A percentile compares a stretch with the other conserved stretches of the same genome.
These are phyloP conservation scores for Drosophila fulvimacula DNA, from an alignment of 2,888 invertebrate species.

Conservation along the genomic window DNA sequence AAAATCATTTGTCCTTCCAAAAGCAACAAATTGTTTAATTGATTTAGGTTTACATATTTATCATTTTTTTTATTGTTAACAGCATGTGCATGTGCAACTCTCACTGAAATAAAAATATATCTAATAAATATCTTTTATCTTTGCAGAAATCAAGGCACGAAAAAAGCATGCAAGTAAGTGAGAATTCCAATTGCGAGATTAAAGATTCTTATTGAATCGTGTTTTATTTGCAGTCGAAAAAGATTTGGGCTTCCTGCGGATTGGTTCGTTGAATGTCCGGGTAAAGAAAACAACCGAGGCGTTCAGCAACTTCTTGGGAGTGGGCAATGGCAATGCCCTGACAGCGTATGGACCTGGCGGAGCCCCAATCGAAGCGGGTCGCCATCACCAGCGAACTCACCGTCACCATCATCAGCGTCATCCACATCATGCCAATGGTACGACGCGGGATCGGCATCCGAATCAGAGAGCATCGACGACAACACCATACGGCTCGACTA, in stretches of 20 bases:
- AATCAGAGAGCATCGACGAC: constrained; percentile 80
- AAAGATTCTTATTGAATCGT: not conserved
- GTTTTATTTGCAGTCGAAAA: constrained; percentile 87
- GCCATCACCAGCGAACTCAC: constrained; percentile 85
- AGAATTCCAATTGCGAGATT: no score
- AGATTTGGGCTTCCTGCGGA: constrained; percentile 95
- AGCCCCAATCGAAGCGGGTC: constrained; percentile 68
- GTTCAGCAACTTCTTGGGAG: constrained; percentile 95
- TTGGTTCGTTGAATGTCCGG: constrained; percentile 95
- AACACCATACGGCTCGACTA: constrained; percentile 75
- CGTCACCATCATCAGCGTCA: constrained; percentile 84
- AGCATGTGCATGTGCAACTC: constrained; percentile 23
- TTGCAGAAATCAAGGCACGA: constrained; percentile 90
- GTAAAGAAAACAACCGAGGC: constrained; percentile 97
- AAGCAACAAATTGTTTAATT: constrained; percentile 11
- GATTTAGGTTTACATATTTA: constrained; percentile 33
- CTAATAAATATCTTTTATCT: constrained; percentile 16
- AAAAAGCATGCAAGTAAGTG: constrained; percentile 89
- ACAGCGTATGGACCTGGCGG: constrained; percentile 68
- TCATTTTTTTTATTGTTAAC: constrained; percentile 31
- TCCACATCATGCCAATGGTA: constrained; percentile 82
- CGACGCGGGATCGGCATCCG: constrained; percentile 79
- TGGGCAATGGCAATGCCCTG: constrained; percentile 86
- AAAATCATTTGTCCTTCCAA: constrained; percentile 39
- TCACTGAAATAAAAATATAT: not conserved